phyloP scores from a whole-genome alignment of 2,113 vertebrate species.

The Sebastes schlegelii region DNA sequence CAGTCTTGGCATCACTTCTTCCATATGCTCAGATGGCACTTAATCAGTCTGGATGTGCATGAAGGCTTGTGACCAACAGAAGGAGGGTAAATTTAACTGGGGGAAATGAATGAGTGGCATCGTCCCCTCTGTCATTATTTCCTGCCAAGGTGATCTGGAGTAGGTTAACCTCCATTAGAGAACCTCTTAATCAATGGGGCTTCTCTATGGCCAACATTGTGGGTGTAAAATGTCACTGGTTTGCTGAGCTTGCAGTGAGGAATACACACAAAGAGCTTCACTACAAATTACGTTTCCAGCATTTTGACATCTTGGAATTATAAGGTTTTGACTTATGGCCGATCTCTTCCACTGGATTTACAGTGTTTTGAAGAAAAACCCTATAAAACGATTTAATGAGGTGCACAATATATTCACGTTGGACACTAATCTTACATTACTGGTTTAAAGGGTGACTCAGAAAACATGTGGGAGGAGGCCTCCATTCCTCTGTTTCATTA shows the following conservation, averaged over 20 bases:
- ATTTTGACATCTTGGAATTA: background rate
- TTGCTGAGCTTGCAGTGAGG: background rate
- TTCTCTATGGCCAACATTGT: background rate
- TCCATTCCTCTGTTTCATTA: conserved; percentile 14
- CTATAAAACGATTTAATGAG: background rate
- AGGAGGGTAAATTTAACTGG: conserved; percentile 4
- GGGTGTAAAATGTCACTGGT: background rate
- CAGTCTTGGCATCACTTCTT: conserved; percentile 27
- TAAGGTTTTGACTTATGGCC: background rate
- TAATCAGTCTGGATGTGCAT: conserved; percentile 29
- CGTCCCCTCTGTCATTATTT: conserved; percentile 26
- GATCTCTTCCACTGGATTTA: background rate
- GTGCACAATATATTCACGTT: background rate
- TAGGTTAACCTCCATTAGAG: conserved; percentile 36
- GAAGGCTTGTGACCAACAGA: conserved; percentile 8
- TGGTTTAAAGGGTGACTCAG: conserved; percentile 38
- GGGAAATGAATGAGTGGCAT: conserved; percentile 5
- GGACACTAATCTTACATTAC: background rate
- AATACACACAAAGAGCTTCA: background rate
- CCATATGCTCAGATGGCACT: conserved; percentile 20
- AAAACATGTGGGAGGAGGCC: conserved; percentile 35
- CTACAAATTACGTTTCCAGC: background rate
- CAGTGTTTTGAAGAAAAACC: background rate
- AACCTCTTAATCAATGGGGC: conserved; percentile 34
- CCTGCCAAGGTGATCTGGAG: conserved; percentile 41